Percentiles rank a stretch among this genome's conserved stretches.
These are phyloP conservation scores for Drosophila kambysellisi DNA, from an alignment of 2,888 invertebrate genomes.

Conservation along the genomic window DNA sequence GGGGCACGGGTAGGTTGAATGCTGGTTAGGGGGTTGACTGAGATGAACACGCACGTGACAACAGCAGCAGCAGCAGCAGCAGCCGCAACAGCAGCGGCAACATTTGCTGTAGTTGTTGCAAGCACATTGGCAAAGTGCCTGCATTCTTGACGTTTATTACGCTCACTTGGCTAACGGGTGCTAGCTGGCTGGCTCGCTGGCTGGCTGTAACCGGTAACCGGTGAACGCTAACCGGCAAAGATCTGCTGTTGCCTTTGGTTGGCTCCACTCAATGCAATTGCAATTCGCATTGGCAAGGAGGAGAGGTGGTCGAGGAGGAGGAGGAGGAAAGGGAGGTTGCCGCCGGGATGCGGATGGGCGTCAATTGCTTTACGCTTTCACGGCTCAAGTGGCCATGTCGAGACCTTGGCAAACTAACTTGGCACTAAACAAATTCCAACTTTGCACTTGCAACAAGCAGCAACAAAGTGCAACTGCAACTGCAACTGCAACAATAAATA, in stretches of 20 bases:
- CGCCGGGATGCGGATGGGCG: slow-evolving; percentile 25
- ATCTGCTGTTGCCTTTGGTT: not conserved
- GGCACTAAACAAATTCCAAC: slow-evolving; percentile 56
- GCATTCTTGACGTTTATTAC: slow-evolving; percentile 69
- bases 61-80: slow-evolving; percentile 11
- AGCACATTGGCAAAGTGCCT: slow-evolving; percentile 34
- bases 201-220: not conserved
- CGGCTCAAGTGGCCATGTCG: slow-evolving; percentile 50
- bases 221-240: slow-evolving; percentile 6
- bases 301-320: not conserved
- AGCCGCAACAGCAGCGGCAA: not conserved
- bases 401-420: slow-evolving; percentile 57
- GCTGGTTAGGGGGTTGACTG: not conserved
- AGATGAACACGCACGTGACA: slow-evolving; percentile 52
- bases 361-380: slow-evolving; percentile 67
- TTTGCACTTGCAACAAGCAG: slow-evolving; percentile 14
- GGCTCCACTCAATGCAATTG: slow-evolving; percentile 10
- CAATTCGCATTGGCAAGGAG: slow-evolving; percentile 3
- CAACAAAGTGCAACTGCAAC: slow-evolving; percentile 22
- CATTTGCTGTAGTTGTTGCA: not conserved
- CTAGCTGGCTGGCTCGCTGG: slow-evolving; percentile 11
- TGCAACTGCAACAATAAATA: slow-evolving; percentile 41
- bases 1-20: not conserved
- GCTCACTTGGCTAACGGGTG: slow-evolving; percentile 61
- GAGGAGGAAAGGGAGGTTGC: not conserved